Evolutionary conservation across 2,797 vertebrate genomes (phyloP).

Genomic region (Enteromius paludinosus): DNA sequence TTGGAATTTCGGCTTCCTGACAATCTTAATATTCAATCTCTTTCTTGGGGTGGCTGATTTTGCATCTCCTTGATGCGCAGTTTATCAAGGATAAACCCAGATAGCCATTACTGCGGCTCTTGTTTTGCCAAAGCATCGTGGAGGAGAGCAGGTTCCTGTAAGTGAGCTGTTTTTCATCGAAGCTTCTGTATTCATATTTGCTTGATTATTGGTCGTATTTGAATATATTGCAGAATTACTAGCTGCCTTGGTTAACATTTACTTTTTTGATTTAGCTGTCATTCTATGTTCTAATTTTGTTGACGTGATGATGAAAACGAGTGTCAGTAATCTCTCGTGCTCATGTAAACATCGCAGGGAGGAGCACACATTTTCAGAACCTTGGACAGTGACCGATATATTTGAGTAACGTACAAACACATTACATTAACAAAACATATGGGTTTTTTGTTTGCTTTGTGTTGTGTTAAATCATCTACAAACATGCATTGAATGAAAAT

Average conservation of each 20-base stretch:
- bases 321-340: background rate
- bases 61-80: conserved; percentile 58
- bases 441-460: background rate
- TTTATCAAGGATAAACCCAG: conserved; percentile 58
- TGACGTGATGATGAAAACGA: background rate
- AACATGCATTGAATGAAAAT: background rate
- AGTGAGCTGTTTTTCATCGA: conserved; percentile 57
- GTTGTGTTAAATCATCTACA: background rate
- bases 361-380: conserved; percentile 60
- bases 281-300: background rate
- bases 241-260: background rate
- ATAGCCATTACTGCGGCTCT: conserved; percentile 61
- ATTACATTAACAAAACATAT: background rate
- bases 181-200: conserved; percentile 6
- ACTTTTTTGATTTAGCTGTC: background rate
- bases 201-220: background rate
- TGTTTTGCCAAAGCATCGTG: conserved; percentile 52
- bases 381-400: conserved; percentile 62
- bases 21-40: conserved; percentile 31
- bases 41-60: conserved; percentile 62
- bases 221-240: too few relatives aligned
- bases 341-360: conserved; percentile 20
- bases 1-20: conserved; percentile 51
- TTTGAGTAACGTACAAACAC: conserved; percentile 22
- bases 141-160: conserved; percentile 66